Percentiles rank a stretch among this genome's conserved stretches.
Evolutionary conservation across 2,888 invertebrate genomes (phyloP).

Genomic region (Seira musarum): DNA sequence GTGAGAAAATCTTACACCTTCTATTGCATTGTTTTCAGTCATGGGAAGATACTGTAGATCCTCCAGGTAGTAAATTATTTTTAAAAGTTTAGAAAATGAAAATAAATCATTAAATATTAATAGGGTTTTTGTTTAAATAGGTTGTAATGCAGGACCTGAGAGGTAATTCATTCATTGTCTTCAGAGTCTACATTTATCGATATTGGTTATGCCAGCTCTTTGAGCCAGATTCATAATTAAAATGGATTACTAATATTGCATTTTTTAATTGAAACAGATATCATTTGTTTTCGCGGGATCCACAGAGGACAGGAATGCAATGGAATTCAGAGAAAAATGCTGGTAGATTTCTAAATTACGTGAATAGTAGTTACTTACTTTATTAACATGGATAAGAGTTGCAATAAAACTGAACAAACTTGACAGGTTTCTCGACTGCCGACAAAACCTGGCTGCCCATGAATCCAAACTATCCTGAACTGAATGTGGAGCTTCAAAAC

Average conservation of each 20-base stretch:
- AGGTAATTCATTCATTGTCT: too few relatives aligned
- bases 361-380: too few relatives aligned
- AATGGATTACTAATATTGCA: too few relatives aligned
- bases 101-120: too few relatives aligned
- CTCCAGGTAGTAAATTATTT: too few relatives aligned
- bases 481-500: conserved; percentile 70
- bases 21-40: neutral
- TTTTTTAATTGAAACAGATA: conserved; percentile 12
- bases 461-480: conserved; percentile 68
- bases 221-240: neutral
- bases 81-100: too few relatives aligned
- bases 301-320: conserved; percentile 83
- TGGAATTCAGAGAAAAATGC: conserved; percentile 75
- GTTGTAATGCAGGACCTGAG: conserved; percentile 52
- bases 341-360: conserved; percentile 71
- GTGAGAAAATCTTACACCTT: neutral
- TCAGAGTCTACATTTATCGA: too few relatives aligned
- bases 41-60: conserved; percentile 51
- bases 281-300: conserved; percentile 49
- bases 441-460: conserved; percentile 68
- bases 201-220: too few relatives aligned
- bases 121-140: too few relatives aligned
- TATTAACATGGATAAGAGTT: too few relatives aligned
- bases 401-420: too few relatives aligned
- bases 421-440: conserved; percentile 60